Conservation (phyloP, 2,888 invertebrate genomes). For the Pyralis farinalis region DNA sequence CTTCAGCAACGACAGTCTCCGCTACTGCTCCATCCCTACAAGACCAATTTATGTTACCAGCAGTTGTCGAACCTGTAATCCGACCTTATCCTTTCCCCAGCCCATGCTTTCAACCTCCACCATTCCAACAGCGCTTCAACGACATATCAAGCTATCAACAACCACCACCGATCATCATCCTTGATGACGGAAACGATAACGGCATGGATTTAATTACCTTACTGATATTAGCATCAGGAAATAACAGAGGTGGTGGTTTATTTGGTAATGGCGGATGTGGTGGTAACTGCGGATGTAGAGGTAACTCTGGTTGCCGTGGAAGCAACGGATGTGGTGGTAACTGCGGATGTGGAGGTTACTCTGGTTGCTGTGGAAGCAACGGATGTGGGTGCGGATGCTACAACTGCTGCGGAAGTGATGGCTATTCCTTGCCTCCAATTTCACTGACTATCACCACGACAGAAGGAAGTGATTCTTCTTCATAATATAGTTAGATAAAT, state of each 20-base stretch:
- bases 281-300: neutral
- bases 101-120: neutral
- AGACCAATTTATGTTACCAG: slow-evolving; percentile 6
- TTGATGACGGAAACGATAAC: slow-evolving; percentile 7
- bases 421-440: neutral
- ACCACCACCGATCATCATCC: slow-evolving; percentile 9
- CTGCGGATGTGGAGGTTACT: neutral
- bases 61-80: slow-evolving; percentile 1
- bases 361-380: neutral
- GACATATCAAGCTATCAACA: neutral
- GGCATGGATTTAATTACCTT: slow-evolving; percentile 9
- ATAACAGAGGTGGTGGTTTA: slow-evolving; percentile 5
- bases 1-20: neutral
- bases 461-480: too few relatives aligned
- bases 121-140: neutral
- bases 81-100: neutral
- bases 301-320: too few relatives aligned
- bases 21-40: neutral
- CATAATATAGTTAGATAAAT: too few relatives aligned
- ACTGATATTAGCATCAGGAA: slow-evolving; percentile 4
- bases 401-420: neutral
- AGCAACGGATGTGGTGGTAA: neutral
- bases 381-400: neutral
- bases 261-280: slow-evolving; percentile 2
- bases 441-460: neutral